Evolutionary conservation across 2,797 vertebrate genomes (phyloP).

Genomic region (Muraenolepis orangiensis): DNA sequence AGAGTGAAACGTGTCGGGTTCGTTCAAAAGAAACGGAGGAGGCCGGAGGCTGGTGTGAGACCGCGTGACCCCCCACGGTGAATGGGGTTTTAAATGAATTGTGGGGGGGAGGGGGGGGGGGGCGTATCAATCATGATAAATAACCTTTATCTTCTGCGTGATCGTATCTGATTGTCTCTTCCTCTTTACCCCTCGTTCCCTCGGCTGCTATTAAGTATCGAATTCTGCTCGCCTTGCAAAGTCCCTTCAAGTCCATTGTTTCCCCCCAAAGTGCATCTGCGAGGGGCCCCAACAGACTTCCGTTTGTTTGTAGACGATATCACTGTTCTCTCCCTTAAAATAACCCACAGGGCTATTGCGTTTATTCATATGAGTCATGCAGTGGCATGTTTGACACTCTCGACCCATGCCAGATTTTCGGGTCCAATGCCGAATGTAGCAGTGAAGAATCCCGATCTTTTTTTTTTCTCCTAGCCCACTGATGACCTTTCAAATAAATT

Average conservation of each 20-base stretch:
- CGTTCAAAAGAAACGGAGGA: no score
- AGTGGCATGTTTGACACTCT: no score
- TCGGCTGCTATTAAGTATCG: conserved; percentile 5
- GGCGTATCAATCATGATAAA: not conserved
- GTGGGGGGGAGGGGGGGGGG: no score
- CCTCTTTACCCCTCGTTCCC: conserved; percentile 21
- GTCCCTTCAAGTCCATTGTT: conserved; percentile 30
- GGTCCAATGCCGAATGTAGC: no score
- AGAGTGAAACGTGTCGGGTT: not conserved
- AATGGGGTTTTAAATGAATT: no score
- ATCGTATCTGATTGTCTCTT: not conserved
- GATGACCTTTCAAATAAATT: no score
- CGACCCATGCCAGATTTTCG: no score
- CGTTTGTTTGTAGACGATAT: not conserved
- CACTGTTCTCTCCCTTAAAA: not conserved
- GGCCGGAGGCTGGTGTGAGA: no score
- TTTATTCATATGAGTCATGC: not conserved
- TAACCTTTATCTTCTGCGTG: not conserved
- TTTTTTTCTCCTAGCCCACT: no score
- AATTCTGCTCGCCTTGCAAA: conserved; percentile 20
- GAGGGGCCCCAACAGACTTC: not conserved
- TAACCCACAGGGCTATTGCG: not conserved
- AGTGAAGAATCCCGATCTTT: no score
- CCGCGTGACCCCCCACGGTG: no score
- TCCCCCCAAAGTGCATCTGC: not conserved